Evolutionary conservation across 2,797 vertebrate genomes (phyloP), one percentile per base, ranked within the genome.

Genomic region (Xyrichtys novacula): DNA sequence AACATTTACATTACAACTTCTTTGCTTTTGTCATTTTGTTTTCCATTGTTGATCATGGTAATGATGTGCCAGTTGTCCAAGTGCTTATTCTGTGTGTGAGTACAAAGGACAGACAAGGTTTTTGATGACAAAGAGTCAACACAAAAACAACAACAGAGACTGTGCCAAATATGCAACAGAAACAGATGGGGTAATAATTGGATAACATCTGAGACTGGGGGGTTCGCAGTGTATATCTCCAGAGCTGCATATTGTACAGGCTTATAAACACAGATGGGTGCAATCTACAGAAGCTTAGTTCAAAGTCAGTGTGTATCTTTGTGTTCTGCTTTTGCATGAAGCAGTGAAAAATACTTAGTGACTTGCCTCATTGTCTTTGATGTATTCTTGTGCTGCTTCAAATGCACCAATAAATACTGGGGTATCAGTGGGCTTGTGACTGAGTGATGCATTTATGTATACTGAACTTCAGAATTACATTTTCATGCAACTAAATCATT

Each of bases 241-340:
- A 71, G 73, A 76, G 81, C 78, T 81, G 87, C 86, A 88, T 90
- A 85, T 87, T 91, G 89, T 91, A 91, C 85, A 91, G 82, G 84
- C 83, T 88, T 82, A 81, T 81, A 86, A 91, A 89, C 83, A 86
- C 79, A 91, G 88, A 80, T 80, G 74, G 81, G 78, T 58, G 71
- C 71, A 83, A 84, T 86, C 80, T 85, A 81, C 85, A 88, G 83
- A 85, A 82, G 80, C 85, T 89, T 83, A 85, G 81, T 79, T 88
- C 84, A 87, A 89, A 91, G 87, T 91, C 86, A 76, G 76, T 83
- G 87, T 91, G 90, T 92, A 85, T 90, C 84, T 88, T 89, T 90
- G 85, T 93, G 90, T 91, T 89, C 87, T 92, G 92, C 92, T 91
- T 88, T 93, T 72, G 93, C 93, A 94, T 95, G 94, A 89, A 92